Evolutionary conservation across 2,113 vertebrate genomes (phyloP).

Genomic region (Alaudala cheleensis): DNA sequence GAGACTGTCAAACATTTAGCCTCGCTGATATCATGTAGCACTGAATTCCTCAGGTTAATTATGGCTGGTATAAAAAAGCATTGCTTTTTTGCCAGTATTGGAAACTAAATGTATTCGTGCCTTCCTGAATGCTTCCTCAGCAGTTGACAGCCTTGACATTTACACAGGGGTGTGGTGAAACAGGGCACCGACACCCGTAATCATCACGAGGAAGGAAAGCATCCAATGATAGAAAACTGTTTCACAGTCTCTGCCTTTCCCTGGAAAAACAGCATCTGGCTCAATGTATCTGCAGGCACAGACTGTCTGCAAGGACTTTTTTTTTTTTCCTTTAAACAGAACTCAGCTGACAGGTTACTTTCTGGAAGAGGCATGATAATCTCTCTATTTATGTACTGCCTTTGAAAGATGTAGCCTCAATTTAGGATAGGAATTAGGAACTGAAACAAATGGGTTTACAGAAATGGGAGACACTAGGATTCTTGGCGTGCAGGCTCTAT

Average conservation of each 20-base stretch:
- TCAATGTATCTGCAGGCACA: background rate
- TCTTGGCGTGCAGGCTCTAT: background rate
- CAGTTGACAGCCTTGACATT: background rate
- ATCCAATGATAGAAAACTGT: background rate
- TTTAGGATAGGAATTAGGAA: background rate
- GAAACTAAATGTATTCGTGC: background rate
- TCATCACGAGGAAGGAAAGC: background rate
- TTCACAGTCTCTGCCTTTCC: background rate
- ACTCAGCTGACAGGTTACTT: conserved; percentile 29
- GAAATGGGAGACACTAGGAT: background rate
- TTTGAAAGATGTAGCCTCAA: background rate
- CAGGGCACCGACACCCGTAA: background rate
- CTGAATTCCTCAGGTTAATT: background rate
- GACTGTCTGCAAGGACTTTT: conserved; percentile 17
- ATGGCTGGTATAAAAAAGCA: background rate
- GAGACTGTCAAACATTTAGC: background rate
- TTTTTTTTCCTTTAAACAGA: conserved; percentile 8
- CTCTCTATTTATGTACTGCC: background rate
- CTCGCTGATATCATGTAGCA: background rate
- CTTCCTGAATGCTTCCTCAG: background rate
- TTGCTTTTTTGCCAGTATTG: background rate
- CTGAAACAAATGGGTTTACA: background rate
- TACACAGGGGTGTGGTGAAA: background rate
- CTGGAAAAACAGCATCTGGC: conserved; percentile 25
- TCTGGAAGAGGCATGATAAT: background rate